phyloP scores from a whole-genome alignment of 2,113 vertebrate species.

The Nothocercus julius region DNA sequence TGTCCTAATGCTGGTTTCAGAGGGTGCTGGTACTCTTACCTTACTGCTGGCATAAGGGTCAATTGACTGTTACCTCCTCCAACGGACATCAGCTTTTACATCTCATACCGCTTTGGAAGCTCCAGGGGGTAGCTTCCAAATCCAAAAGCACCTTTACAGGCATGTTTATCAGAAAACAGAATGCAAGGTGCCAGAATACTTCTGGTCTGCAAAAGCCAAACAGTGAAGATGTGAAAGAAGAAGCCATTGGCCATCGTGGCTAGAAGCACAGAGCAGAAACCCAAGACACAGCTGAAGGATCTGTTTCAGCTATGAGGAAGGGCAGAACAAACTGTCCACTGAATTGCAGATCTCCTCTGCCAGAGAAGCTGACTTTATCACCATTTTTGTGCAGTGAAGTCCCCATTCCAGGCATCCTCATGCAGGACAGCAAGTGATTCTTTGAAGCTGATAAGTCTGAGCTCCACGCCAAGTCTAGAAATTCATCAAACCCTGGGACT shows the following conservation, averaged over 20 bases:
- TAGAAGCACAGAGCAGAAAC: not conserved
- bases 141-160: not conserved
- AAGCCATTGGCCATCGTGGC: not conserved
- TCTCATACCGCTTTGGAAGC: not conserved
- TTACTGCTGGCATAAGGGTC: not conserved
- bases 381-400: not conserved
- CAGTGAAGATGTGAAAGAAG: not conserved
- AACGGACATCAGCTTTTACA: not conserved
- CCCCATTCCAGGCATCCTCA: not conserved
- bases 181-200: not conserved
- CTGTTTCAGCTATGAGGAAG: not conserved
- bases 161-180: not conserved
- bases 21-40: not conserved
- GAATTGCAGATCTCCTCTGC: not conserved
- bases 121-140: fast-evolving
- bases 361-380: not conserved
- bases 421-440: too few species aligned
- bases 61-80: not conserved
- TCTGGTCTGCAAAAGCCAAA: not conserved
- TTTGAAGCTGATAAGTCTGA: not conserved
- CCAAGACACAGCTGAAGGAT: not conserved
- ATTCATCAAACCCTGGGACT: not conserved
- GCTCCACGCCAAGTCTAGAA: not conserved
- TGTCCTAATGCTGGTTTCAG: not conserved
- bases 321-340: not conserved